Evolutionary conservation across 2,888 invertebrate species (phyloP).

Genomic region (Prenolepis imparis): DNA sequence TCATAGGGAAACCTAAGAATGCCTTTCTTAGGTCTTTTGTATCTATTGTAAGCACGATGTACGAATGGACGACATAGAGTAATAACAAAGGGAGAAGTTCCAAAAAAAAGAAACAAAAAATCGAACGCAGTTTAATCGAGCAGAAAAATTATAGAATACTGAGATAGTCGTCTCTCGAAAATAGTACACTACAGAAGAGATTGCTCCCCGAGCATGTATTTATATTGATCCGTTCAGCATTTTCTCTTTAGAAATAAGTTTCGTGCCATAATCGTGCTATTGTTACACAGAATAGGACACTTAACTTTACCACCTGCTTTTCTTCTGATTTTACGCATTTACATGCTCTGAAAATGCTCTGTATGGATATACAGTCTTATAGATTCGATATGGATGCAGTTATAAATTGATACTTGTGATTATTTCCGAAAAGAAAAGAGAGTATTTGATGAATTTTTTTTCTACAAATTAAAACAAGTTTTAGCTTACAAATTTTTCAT

Average conservation of each 20-base stretch:
- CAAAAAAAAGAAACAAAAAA: slow-evolving; percentile 67
- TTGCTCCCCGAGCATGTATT: slow-evolving; percentile 65
- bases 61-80: slow-evolving; percentile 75
- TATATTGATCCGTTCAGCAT: slow-evolving; percentile 55
- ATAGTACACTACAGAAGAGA: slow-evolving; percentile 61
- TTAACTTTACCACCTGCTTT: slow-evolving; percentile 53
- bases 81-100: slow-evolving; percentile 75
- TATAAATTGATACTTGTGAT: not conserved
- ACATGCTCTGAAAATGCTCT: slow-evolving; percentile 3
- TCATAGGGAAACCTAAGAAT: slow-evolving; percentile 62
- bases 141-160: slow-evolving; percentile 52
- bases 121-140: slow-evolving; percentile 36
- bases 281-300: slow-evolving; percentile 40
- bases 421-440: not conserved
- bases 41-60: slow-evolving; percentile 76
- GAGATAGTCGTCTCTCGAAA: slow-evolving; percentile 65
- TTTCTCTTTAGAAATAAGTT: slow-evolving; percentile 62
- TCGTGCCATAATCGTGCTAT: slow-evolving; percentile 70
- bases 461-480: not conserved
- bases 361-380: not conserved
- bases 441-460: not conserved
- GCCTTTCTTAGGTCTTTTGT: slow-evolving; percentile 80
- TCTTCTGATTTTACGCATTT: slow-evolving; percentile 45
- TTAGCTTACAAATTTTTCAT: not conserved
- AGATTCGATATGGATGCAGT: not conserved